phyloP scores from a whole-genome alignment of 2,113 vertebrate genomes.

The Passer montanus region DNA sequence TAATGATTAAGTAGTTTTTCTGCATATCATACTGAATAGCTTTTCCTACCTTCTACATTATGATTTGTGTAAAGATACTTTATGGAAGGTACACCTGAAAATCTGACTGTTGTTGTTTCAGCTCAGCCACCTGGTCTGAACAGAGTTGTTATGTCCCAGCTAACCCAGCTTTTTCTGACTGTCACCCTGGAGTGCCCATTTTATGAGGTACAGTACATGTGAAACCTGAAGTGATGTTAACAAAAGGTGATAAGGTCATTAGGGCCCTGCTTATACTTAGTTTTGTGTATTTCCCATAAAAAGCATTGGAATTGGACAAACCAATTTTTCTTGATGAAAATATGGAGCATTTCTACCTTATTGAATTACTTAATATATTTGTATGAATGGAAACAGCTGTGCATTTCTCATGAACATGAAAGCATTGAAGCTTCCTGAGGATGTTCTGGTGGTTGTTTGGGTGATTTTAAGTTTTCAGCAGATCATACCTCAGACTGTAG shows the following conservation, averaged over 20 bases:
- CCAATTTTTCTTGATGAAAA: background rate
- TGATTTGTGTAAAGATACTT: background rate
- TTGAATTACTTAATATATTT: background rate
- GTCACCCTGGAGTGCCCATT: constrained; percentile 88
- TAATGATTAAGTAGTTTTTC: background rate
- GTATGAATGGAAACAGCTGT: background rate
- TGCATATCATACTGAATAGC: background rate
- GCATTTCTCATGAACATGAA: background rate
- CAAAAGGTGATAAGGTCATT: background rate
- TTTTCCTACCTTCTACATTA: background rate
- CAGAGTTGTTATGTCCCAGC: constrained; percentile 71
- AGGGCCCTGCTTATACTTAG: background rate
- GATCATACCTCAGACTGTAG: background rate
- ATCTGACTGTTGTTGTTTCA: constrained; percentile 59
- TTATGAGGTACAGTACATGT: constrained; percentile 77
- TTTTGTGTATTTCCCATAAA: background rate
- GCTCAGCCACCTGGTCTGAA: constrained; percentile 75
- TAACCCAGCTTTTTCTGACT: constrained; percentile 89
- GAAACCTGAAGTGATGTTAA: background rate
- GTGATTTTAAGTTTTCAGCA: background rate
- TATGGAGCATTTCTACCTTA: background rate
- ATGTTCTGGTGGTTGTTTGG: background rate
- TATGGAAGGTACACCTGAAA: background rate
- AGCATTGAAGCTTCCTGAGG: background rate
- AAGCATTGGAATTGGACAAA: background rate